A percentile compares a stretch with the other conserved stretches of the same genome.
Conservation (phyloP, 2,113 vertebrate species). For the Ptilonorhynchus violaceus region DNA sequence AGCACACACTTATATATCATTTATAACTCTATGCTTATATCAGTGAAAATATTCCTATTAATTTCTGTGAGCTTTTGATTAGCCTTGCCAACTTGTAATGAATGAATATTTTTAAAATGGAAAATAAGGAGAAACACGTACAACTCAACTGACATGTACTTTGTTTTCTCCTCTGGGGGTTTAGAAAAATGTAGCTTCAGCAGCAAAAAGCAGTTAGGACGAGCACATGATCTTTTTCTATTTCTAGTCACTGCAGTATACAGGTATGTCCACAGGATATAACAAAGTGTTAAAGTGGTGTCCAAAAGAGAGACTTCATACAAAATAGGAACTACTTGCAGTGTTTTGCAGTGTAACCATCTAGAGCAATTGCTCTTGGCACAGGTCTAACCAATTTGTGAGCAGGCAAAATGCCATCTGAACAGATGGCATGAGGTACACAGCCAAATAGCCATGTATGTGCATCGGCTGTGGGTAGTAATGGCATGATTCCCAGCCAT, state of each 20-base stretch:
- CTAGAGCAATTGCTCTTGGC: slow-evolving; percentile 77
- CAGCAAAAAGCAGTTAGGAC: not conserved
- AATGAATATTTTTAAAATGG: not conserved
- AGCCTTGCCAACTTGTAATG: not conserved
- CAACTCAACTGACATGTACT: not conserved
- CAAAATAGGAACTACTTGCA: slow-evolving; percentile 55
- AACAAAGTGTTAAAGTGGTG: slow-evolving; percentile 54
- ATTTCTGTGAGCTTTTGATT: not conserved
- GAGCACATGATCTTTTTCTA: not conserved
- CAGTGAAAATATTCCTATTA: not conserved
- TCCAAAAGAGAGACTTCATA: slow-evolving; percentile 17
- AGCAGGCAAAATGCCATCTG: slow-evolving; percentile 71
- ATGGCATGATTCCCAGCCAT: slow-evolving; percentile 79
- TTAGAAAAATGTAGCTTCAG: not conserved
- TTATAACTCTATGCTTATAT: not conserved
- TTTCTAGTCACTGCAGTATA: not conserved
- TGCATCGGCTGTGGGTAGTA: slow-evolving; percentile 75
- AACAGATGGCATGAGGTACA: slow-evolving; percentile 75
- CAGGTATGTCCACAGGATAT: slow-evolving; percentile 37
- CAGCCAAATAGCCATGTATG: slow-evolving; percentile 78
- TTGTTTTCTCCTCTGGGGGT: not conserved
- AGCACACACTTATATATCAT: not conserved
- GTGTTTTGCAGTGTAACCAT: slow-evolving; percentile 66
- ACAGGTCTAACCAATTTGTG: slow-evolving; percentile 75
- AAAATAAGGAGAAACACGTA: not conserved